Base-by-base conservation (phyloP, 2,113 vertebrate genomes). In the Struthidea cinerea region DNA sequence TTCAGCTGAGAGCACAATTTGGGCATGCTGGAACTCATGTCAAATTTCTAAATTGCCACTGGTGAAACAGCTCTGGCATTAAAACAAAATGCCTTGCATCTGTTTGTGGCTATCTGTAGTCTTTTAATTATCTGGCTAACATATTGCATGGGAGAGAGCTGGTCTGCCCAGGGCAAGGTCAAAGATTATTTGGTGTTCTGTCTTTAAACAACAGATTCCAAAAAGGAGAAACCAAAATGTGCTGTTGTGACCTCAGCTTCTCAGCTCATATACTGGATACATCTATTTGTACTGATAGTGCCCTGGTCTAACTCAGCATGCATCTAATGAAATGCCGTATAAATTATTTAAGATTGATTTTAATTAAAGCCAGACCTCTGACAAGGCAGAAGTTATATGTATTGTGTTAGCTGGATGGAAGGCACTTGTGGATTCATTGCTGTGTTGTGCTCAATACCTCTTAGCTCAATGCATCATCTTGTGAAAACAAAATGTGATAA, bases 291-390 rank as follows among this genome's bases (percentile, higher is more conserved):
- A 16, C 42, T 55, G 67, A 55, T 47, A 27, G 39, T 75, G 82
- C 59, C 78, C 63, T 77, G 90, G 33, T 90, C 64, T 84, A 67
- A 56, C 44, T 81, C 93, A 53, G 85, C 49, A 30, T 30, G 33
- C 64, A 11, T 81, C 91, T 87, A 76, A 92, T 93, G 71, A 95
- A 95, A 89, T 89, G 65, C 56, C 52, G 69, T 47, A 39, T 84
- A 78, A 93, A 93, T 95, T 77, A 95, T 84, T 90, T 53, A 95
- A 46, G 93, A 82, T 84, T 68, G 73, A 60, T 90, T 96, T 96
- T 87, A 90, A 96, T 87, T 94, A 92, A 92, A 94, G 76, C 44
- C 80, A 86, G 86, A 49, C 65, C 68, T 84, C 76, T 92, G 93
- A 71, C 42, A 56, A 94, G 68, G 56, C 64, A 16, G 0, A 81